Conservation (phyloP, 1,140 invertebrate species). For the Drosophila jambulina region DNA sequence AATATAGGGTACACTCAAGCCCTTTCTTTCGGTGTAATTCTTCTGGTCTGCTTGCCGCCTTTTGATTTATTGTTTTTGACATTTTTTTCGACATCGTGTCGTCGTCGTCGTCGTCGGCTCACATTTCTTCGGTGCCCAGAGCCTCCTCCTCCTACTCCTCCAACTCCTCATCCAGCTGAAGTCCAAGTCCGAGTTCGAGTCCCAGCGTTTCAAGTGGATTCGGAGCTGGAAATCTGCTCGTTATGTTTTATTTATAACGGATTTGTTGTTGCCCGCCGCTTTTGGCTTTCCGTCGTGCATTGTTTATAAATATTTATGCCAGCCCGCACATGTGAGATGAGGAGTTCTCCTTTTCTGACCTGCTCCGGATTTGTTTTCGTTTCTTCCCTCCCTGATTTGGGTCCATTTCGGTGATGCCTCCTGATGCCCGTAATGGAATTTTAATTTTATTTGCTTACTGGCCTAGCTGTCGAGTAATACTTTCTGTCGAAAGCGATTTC, state of each 20-base stretch:
- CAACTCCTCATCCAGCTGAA: background rate
- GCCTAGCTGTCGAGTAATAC: constrained; percentile 15
- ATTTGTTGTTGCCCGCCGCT: constrained; percentile 62
- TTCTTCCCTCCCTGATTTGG: constrained; percentile 41
- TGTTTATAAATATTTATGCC: constrained; percentile 79
- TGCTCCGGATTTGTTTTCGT: constrained; percentile 29
- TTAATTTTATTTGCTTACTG: constrained; percentile 63
- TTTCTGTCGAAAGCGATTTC: constrained; percentile 27
- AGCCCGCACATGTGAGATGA: constrained; percentile 10
- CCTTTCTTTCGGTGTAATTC: constrained; percentile 20
- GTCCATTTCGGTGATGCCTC: constrained; percentile 38
- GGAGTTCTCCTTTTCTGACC: constrained; percentile 48
- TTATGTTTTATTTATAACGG: constrained; percentile 82
- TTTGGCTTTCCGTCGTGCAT: constrained; percentile 46
- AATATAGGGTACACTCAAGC: background rate
- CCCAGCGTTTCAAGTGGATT: constrained; percentile 64
- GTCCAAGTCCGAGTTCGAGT: constrained; percentile 27
- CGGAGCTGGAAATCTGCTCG: constrained; percentile 54
- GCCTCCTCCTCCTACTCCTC: background rate
- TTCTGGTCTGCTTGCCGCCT: constrained; percentile 28
- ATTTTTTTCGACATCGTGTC: constrained; percentile 50
- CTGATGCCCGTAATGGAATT: constrained; percentile 59
- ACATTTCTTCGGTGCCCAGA: constrained; percentile 42
- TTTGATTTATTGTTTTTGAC: constrained; percentile 81
- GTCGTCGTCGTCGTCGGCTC: constrained; percentile 44